These are phyloP conservation scores for Lanius ludovicianus DNA, from an alignment of 2,113 vertebrate genomes.

Conservation along the genomic window DNA sequence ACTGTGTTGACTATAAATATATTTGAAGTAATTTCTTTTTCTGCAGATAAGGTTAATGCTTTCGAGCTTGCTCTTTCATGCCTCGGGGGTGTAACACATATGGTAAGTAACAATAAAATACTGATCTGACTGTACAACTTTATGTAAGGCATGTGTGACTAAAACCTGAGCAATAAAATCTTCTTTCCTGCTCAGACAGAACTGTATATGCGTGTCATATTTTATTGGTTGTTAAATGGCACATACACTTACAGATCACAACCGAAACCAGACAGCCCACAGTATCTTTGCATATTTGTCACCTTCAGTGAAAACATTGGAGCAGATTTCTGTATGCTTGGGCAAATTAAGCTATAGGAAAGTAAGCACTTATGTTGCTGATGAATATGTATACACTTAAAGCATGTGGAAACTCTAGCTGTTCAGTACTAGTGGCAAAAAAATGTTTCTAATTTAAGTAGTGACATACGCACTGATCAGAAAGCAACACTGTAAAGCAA, in stretches of 20 bases:
- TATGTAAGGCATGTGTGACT: conserved; percentile 59
- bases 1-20: not conserved
- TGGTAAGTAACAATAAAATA: conserved; percentile 54
- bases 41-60: not conserved
- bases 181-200: conserved; percentile 49
- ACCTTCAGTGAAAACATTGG: not conserved
- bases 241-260: not conserved
- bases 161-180: conserved; percentile 57
- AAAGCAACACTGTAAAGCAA: not conserved
- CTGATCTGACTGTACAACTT: conserved; percentile 55
- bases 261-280: not conserved
- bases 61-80: not conserved
- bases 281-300: not conserved
- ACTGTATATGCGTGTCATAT: conserved; percentile 45
- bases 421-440: not conserved
- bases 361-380: not conserved
- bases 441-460: not conserved
- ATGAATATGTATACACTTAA: not conserved
- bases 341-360: not conserved
- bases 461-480: not conserved
- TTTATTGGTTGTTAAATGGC: conserved; percentile 51
- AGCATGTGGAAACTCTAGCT: not conserved
- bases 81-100: conserved; percentile 13
- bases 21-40: not conserved
- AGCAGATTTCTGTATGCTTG: not conserved